Percentiles rank a stretch among this genome's conserved stretches.
Conservation (phyloP, 2,797 vertebrate species). For the Onychomys torridus region DNA sequence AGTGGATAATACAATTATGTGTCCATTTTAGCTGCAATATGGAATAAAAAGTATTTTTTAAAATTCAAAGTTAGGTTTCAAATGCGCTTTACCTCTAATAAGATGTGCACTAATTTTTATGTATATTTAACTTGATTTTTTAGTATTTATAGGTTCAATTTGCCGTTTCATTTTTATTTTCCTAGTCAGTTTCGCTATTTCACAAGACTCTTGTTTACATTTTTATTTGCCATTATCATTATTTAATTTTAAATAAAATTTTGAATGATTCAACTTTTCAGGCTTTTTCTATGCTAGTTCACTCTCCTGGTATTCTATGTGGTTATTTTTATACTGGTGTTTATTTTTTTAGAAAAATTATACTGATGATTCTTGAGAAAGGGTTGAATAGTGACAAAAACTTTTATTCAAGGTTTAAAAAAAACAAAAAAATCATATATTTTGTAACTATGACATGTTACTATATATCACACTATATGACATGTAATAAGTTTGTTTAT, state of each 20-base stretch:
- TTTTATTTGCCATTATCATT: not conserved
- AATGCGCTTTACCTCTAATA: not conserved
- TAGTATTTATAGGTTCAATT: not conserved
- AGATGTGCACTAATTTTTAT: not conserved
- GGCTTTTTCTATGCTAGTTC: not conserved
- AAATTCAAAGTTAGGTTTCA: not conserved
- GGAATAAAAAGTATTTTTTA: not conserved
- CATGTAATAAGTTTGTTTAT: not conserved
- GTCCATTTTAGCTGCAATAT: not conserved
- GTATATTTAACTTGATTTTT: not conserved
- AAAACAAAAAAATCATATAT: not conserved
- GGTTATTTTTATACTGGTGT: not conserved
- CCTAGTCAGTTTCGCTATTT: not conserved
- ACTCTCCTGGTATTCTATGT: not conserved
- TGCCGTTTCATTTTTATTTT: not conserved
- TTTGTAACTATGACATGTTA: not conserved
- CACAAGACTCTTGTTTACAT: not conserved
- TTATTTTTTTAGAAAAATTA: not conserved
- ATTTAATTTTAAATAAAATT: not conserved
- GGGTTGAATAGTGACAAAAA: not conserved
- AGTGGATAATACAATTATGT: not conserved
- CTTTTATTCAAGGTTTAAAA: not conserved
- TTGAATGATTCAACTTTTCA: not conserved
- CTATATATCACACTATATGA: not conserved
- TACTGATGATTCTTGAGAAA: not conserved